Percentiles rank a stretch among this genome's conserved stretches.
Conservation (phyloP, 2,113 vertebrate genomes). For the Gobio gobio region DNA sequence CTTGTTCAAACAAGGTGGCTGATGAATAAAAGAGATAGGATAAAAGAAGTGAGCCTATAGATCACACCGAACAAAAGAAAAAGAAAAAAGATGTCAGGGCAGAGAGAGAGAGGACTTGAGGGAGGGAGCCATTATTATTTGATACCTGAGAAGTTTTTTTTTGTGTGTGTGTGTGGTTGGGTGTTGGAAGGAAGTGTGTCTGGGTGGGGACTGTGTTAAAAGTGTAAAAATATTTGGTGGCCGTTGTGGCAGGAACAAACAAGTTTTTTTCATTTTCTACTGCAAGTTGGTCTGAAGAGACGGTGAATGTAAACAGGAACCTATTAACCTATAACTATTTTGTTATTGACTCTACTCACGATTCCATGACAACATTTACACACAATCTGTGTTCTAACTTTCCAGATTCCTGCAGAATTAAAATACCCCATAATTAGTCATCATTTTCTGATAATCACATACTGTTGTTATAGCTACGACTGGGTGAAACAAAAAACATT, state of each 20-base stretch:
- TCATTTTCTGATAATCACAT: not conserved
- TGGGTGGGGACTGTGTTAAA: constrained; percentile 16
- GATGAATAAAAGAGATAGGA: constrained; percentile 37
- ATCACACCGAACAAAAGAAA: constrained; percentile 36
- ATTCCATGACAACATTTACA: not conserved
- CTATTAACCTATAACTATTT: not conserved
- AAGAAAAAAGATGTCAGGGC: not conserved
- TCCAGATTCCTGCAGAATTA: not conserved
- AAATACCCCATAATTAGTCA: not conserved
- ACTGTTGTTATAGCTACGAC: not conserved
- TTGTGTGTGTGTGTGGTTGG: not conserved
- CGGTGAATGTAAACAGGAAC: not conserved
- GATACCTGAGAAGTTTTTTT: constrained; percentile 40
- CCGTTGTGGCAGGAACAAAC: not conserved
- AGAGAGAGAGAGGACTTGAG: not conserved
- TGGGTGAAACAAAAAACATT: not conserved
- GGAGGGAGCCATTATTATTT: constrained; percentile 30
- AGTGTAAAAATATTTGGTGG: constrained; percentile 11
- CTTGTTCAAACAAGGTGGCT: constrained; percentile 74
- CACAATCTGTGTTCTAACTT: not conserved
- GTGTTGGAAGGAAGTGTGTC: not conserved
- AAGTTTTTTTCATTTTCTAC: not conserved
- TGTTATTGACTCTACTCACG: not conserved
- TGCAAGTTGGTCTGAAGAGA: not conserved
- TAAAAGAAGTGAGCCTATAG: constrained; percentile 21